A percentile compares a stretch with the other conserved stretches of the same genome.
phyloP scores from a whole-genome alignment of 2,797 vertebrate genomes.

The Rhinatrema bivittatum region DNA sequence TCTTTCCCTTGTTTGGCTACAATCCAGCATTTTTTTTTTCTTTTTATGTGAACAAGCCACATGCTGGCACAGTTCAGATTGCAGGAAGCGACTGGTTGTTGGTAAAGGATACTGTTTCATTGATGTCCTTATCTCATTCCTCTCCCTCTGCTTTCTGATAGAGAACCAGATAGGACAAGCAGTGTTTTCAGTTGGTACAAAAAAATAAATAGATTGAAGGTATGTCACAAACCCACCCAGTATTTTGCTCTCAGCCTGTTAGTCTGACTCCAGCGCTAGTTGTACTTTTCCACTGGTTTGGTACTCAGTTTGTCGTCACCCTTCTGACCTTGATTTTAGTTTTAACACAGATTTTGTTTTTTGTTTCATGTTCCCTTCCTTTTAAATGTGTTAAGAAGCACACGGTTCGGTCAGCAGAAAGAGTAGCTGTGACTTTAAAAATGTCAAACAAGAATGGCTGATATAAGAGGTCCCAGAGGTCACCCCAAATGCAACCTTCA shows the following conservation, averaged over 20 bases:
- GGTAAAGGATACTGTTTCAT: constrained; percentile 40
- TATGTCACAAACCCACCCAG: constrained; percentile 16
- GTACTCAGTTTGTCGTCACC: too few species aligned
- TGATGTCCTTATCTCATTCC: constrained; percentile 31
- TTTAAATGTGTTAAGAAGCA: neutral
- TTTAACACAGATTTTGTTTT: too few species aligned
- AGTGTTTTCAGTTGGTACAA: constrained; percentile 25
- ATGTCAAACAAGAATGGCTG: constrained; percentile 6
- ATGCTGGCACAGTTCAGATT: constrained; percentile 43
- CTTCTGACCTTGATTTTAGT: too few species aligned
- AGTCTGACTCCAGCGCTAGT: constrained; percentile 12
- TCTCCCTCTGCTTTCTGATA: constrained; percentile 22
- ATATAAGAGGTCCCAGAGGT: constrained; percentile 8
- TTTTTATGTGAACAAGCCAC: constrained; percentile 55
- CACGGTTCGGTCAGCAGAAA: constrained; percentile 8
- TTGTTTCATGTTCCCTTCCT: neutral
- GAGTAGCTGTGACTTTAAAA: constrained; percentile 9
- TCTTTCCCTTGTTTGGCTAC: constrained; percentile 46
- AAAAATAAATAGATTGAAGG: constrained; percentile 19
- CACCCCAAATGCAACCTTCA: neutral
- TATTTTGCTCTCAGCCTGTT: constrained; percentile 33
- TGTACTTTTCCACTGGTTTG: too few species aligned
- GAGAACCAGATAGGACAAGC: constrained; percentile 22
- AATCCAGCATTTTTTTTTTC: constrained; percentile 51
- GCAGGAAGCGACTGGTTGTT: constrained; percentile 44